These are phyloP conservation scores for Cyprinodon brontotheroides DNA, from an alignment of 2,113 vertebrate genomes.

Conservation along the genomic window DNA sequence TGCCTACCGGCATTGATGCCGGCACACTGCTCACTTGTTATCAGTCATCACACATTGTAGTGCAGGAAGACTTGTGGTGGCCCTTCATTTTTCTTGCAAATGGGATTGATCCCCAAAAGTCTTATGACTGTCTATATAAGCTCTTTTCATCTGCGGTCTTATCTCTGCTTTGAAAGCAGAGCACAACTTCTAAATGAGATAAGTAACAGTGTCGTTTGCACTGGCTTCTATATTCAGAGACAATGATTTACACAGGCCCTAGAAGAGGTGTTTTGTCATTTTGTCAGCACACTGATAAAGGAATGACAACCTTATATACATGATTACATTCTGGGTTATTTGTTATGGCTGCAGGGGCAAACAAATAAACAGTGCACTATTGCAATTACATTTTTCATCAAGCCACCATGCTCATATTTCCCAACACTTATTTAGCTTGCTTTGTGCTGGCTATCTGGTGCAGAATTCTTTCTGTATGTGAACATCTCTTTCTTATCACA, in stretches of 20 bases:
- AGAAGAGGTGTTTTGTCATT: constrained; percentile 74
- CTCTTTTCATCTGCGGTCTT: constrained; percentile 67
- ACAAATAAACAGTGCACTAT: constrained; percentile 73
- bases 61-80: constrained; percentile 61
- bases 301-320: constrained; percentile 76
- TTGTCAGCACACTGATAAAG: constrained; percentile 74
- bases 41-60: constrained; percentile 74
- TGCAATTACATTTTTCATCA: constrained; percentile 76
- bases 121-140: constrained; percentile 61
- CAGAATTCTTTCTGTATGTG: constrained; percentile 46
- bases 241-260: constrained; percentile 68
- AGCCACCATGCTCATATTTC: constrained; percentile 61
- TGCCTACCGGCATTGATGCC: constrained; percentile 69
- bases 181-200: constrained; percentile 68
- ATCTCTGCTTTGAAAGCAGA: constrained; percentile 49
- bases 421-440: constrained; percentile 63
- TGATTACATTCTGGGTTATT: constrained; percentile 74
- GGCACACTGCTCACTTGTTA: constrained; percentile 64
- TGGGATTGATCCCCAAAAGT: constrained; percentile 79
- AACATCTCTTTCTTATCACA: constrained; percentile 61
- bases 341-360: constrained; percentile 74
- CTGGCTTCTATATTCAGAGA: constrained; percentile 46
- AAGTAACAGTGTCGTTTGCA: constrained; percentile 56
- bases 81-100: constrained; percentile 70
- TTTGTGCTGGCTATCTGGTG: constrained; percentile 28